Conservation (phyloP, 2,797 vertebrate species). For the Siniperca undulata region DNA sequence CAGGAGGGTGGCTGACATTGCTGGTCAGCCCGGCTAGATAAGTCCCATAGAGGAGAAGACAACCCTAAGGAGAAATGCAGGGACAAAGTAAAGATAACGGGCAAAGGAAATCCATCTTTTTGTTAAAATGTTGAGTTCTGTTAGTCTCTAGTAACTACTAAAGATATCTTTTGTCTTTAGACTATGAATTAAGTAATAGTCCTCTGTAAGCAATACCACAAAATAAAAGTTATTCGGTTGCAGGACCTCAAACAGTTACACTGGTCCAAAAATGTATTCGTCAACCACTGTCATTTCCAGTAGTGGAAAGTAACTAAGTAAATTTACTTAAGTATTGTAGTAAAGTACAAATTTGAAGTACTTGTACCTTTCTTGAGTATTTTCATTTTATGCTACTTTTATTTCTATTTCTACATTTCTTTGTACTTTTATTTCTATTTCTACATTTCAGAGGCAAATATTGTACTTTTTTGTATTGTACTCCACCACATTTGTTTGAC, state of each 20-base stretch:
- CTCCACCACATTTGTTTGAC: no score
- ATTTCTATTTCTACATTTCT: no score
- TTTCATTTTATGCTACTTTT: no score
- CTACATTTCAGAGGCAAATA: neutral
- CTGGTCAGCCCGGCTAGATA: slow-evolving; percentile 96
- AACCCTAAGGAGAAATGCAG: slow-evolving; percentile 81
- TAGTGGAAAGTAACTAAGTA: no score
- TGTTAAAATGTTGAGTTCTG: neutral
- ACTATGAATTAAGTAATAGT: neutral
- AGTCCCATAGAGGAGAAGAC: slow-evolving; percentile 92
- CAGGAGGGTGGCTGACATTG: slow-evolving; percentile 94
- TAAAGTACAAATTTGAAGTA: no score
- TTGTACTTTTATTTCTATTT: no score
- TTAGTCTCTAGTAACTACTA: neutral
- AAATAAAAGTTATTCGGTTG: neutral
- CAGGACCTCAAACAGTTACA: neutral
- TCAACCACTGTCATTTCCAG: no score
- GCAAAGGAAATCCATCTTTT: neutral
- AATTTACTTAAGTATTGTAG: no score
- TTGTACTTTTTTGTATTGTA: neutral
- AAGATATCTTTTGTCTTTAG: neutral
- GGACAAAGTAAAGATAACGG: neutral
- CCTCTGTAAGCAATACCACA: neutral
- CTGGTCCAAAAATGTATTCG: neutral
- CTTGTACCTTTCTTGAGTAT: no score